Base-by-base conservation (phyloP, 2,888 invertebrate species). In the Stratiomys singularior region DNA sequence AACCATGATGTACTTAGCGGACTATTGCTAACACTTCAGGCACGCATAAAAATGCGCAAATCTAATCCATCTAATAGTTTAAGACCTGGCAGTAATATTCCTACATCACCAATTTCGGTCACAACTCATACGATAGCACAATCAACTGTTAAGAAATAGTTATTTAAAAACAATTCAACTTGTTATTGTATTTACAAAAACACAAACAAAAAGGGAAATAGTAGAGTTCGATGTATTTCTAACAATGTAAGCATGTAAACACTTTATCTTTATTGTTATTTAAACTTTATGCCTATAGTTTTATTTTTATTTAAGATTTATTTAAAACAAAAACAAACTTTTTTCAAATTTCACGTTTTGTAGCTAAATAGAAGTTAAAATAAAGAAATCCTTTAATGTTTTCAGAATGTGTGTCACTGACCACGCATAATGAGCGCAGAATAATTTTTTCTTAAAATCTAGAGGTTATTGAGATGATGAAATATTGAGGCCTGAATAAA, bases 1-100 rank as follows among this genome's bases (percentile, higher is more conserved):
- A 96, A 95, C 82, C 96, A 96, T 84, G 96, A 96, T 84, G 96
- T 96, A 4, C 89, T 96, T 15, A 94, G 93, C 9, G 96, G 96
- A 15, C 88, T 96, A 27, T 88, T 96, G 76, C 88, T 91, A 25
- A 95, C 95, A 1, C 88, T 96, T 80, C 96, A 96, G 86, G 93
- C 93, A 82, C 90, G 96, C 82, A 93, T 95, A 81, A 94, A 94
- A 87, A 89, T 91, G 46, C 90, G 93, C 30, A 86, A 86, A 76
- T 18, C 58, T 15, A 74, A 58, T 25, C 58, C 66, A 58, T 60
- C 77, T 28, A 78, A 60, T 58, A 78, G 76, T 66, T 52, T 79
- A 13, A 71, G 78, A 27, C 66, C 79, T 27, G 21, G 37, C 27
- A 63, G n/a, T 47, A 77, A 78, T 66, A 72, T 80, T 15, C 58